Evolutionary conservation across 2,888 invertebrate species (phyloP).

Genomic region (Ormyrus nitidulus): DNA sequence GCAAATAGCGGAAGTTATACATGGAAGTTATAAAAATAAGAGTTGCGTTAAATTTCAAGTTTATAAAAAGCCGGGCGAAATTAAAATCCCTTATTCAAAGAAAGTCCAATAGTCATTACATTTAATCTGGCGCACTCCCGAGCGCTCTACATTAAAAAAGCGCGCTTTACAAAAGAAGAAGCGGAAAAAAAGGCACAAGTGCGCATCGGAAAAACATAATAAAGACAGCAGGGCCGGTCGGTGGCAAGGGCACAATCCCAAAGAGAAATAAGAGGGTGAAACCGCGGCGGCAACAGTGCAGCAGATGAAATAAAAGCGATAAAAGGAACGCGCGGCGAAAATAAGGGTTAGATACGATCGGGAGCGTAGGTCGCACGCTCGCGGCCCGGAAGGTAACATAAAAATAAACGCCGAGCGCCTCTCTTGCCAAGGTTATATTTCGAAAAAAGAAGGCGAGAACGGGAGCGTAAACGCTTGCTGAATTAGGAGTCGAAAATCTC

Average conservation of each 20-base stretch:
- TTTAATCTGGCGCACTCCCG: no score
- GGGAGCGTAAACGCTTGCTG: conserved; percentile 36
- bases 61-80: no score
- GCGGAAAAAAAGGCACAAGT: neutral
- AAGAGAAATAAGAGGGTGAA: conserved; percentile 9
- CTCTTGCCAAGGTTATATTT: conserved; percentile 42
- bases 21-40: no score
- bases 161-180: neutral
- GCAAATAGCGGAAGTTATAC: no score
- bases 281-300: neutral
- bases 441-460: conserved; percentile 22
- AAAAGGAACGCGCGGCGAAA: conserved; percentile 30
- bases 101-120: no score
- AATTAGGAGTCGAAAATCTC: conserved; percentile 54
- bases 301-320: conserved; percentile 49
- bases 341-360: conserved; percentile 49
- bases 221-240: conserved; percentile 22
- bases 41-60: no score
- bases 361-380: neutral
- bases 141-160: no score
- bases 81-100: no score
- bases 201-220: conserved; percentile 46
- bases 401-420: conserved; percentile 57
- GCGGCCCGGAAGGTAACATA: conserved; percentile 55
- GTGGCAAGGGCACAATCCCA: neutral